phyloP scores from a whole-genome alignment of 2,113 vertebrate genomes.

The Nasalis larvatus region DNA sequence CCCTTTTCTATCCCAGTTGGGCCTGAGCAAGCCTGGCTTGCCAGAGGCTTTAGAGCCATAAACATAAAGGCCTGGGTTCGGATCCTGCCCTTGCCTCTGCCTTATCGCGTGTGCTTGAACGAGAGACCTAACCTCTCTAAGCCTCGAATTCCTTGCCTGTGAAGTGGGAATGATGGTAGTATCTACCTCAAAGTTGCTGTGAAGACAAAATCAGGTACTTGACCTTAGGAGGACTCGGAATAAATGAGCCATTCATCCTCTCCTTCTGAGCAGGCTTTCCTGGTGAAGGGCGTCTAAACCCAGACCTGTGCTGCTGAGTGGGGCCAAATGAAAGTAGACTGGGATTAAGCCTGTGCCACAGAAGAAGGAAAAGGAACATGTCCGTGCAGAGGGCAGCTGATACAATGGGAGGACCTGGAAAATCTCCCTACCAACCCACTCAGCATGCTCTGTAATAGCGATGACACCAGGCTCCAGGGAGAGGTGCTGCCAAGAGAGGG shows the following conservation, averaged over 20 bases:
- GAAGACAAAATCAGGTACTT: neutral
- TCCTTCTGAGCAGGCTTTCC: neutral
- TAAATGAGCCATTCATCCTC: neutral
- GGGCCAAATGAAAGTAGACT: neutral
- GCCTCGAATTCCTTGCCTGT: neutral
- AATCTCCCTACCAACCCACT: neutral
- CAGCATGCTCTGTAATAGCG: neutral
- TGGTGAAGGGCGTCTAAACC: neutral
- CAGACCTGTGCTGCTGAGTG: neutral
- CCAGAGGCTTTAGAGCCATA: neutral
- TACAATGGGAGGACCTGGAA: neutral
- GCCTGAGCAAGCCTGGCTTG: neutral
- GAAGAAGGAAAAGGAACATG: neutral
- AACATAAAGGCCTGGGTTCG: neutral
- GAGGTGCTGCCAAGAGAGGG: neutral
- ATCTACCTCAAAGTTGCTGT: neutral
- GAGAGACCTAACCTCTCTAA: neutral
- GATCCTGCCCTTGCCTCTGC: neutral
- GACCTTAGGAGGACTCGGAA: neutral
- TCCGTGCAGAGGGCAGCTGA: neutral
- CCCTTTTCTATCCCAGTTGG: neutral
- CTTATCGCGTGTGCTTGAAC: neutral
- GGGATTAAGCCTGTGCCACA: neutral
- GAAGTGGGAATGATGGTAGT: neutral
- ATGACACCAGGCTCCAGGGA: neutral